Conservation (phyloP, 2,113 vertebrate genomes). For the Cephalopterus ornatus region DNA sequence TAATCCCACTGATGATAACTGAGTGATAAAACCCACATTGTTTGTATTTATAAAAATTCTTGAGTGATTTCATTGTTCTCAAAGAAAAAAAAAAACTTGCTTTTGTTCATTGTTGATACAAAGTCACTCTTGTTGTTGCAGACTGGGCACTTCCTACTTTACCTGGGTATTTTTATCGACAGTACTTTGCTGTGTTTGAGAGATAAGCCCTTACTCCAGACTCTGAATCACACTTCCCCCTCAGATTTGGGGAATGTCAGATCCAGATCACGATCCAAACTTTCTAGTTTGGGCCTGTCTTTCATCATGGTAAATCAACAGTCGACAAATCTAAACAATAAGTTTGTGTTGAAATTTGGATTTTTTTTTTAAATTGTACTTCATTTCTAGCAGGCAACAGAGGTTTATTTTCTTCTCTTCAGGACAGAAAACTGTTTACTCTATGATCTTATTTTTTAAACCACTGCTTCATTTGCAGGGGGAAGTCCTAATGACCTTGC, state of each 20-base stretch:
- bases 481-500: constrained; percentile 43
- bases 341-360: background rate
- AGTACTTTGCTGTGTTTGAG: background rate
- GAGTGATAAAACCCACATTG: constrained; percentile 42
- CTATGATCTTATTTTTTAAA: constrained; percentile 35
- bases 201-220: constrained; percentile 29
- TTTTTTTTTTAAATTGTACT: constrained; percentile 23
- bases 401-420: constrained; percentile 59
- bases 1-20: constrained; percentile 53
- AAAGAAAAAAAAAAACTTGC: background rate
- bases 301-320: constrained; percentile 34
- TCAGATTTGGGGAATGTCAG: constrained; percentile 39
- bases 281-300: constrained; percentile 33
- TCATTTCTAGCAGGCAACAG: constrained; percentile 46
- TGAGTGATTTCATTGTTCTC: constrained; percentile 52
- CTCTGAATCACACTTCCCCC: background rate
- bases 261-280: background rate
- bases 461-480: background rate
- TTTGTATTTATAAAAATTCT: constrained; percentile 51
- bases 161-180: constrained; percentile 60
- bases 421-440: constrained; percentile 37
- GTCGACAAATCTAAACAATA: constrained; percentile 25
- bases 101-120: constrained; percentile 56
- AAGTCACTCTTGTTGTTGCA: constrained; percentile 39
- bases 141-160: constrained; percentile 52